Conservation (phyloP, 64 coral and sea anemone genomes). For the Exaiptasia diaphana region DNA sequence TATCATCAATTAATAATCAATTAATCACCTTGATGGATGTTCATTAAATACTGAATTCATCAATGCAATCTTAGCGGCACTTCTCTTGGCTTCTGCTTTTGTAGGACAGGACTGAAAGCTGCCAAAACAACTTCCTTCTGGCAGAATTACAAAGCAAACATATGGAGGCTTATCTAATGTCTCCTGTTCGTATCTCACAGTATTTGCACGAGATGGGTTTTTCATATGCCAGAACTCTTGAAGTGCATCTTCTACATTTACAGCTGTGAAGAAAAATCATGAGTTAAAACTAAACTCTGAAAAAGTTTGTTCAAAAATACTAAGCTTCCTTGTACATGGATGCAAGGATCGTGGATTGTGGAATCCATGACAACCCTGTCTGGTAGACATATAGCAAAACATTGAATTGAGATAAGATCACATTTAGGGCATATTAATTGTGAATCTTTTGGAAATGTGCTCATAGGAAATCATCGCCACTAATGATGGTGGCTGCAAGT, state of each 20-base stretch:
- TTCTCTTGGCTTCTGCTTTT: conserved; percentile 80
- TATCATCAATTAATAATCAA: too few species aligned
- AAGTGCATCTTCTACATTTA: conserved; percentile 83
- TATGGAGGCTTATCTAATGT: conserved; percentile 73
- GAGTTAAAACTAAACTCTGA: too few species aligned
- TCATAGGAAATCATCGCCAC: too few species aligned
- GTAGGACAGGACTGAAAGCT: conserved; percentile 89
- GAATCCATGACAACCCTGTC: neutral
- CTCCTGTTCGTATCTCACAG: conserved; percentile 75
- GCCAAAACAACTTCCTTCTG: conserved; percentile 84
- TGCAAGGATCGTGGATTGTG: neutral
- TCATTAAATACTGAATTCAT: conserved; percentile 97
- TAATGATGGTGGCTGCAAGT: too few species aligned
- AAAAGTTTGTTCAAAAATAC: neutral
- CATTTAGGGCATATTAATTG: too few species aligned
- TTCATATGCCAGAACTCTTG: conserved; percentile 98
- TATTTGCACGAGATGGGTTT: conserved; percentile 24
- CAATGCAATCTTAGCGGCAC: conserved; percentile 85
- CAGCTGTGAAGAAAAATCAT: conserved; percentile 34
- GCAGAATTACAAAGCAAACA: conserved; percentile 85
- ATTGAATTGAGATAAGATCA: too few species aligned
- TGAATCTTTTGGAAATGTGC: too few species aligned
- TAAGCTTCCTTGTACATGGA: neutral
- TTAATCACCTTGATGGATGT: conserved; percentile 78
- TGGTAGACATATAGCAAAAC: too few species aligned